These are phyloP conservation scores for Oreortyx pictus DNA, from an alignment of 2,797 vertebrate species.

Conservation along the genomic window DNA sequence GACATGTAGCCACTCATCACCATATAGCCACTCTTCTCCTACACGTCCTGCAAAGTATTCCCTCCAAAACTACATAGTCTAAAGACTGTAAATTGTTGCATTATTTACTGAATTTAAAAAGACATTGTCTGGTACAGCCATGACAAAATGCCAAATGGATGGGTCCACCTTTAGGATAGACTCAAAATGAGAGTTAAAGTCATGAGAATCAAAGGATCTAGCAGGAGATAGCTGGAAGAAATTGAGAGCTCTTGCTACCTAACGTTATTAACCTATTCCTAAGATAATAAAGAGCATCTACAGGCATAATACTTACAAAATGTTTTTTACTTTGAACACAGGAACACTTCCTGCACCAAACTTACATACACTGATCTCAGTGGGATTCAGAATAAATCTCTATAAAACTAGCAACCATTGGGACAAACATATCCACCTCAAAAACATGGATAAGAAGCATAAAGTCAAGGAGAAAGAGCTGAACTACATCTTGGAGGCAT, in stretches of 20 bases:
- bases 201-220: neutral
- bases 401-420: neutral
- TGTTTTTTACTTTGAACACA: neutral
- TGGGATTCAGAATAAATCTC: neutral
- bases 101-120: neutral
- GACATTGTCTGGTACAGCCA: accelerated
- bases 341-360: neutral
- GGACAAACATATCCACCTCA: neutral
- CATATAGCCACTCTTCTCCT: neutral
- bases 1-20: accelerated
- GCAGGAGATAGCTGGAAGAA: neutral
- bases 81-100: neutral
- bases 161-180: neutral
- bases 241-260: neutral
- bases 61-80: neutral
- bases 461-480: neutral
- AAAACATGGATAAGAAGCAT: neutral
- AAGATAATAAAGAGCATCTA: neutral
- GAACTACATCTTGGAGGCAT: neutral
- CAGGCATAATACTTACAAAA: neutral
- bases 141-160: accelerated
- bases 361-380: neutral
- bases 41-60: neutral
- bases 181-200: neutral
- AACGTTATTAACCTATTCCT: neutral